Conservation (phyloP, 2,888 invertebrate genomes). For the Euplagia quadripunctaria region DNA sequence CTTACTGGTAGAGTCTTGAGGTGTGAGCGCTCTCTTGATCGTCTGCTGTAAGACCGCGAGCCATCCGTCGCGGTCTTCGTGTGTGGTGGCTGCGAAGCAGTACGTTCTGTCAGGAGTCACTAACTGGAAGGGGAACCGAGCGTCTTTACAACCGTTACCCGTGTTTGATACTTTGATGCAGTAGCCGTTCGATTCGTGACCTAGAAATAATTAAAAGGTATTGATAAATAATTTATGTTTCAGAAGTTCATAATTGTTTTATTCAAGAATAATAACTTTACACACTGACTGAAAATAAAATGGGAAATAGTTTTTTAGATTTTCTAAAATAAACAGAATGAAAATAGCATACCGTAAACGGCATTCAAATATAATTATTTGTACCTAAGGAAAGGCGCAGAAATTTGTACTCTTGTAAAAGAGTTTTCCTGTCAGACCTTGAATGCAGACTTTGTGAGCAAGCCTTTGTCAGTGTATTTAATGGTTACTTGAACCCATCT, state of each 20-base stretch:
- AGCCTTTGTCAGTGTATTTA: too few relatives aligned
- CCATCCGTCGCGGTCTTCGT: conserved; percentile 94
- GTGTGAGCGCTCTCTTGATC: conserved; percentile 91
- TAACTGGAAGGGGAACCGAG: conserved; percentile 93
- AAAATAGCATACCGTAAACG: too few relatives aligned
- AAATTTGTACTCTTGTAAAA: too few relatives aligned
- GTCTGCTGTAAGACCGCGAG: conserved; percentile 92
- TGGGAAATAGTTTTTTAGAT: too few relatives aligned
- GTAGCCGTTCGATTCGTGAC: conserved; percentile 92
- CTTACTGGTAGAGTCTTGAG: conserved; percentile 92
- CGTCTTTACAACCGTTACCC: conserved; percentile 89
- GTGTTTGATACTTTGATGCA: conserved; percentile 88
- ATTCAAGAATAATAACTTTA: neutral
- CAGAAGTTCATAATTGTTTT: neutral
- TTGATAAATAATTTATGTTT: too few relatives aligned
- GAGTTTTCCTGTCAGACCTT: too few relatives aligned
- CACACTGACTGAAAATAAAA: neutral
- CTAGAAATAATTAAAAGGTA: conserved; percentile 65
- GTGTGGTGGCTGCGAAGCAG: conserved; percentile 92
- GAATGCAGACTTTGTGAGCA: too few relatives aligned
- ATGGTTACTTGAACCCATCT: too few relatives aligned
- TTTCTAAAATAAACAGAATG: too few relatives aligned
- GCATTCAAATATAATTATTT: too few relatives aligned
- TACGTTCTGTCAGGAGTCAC: conserved; percentile 93
- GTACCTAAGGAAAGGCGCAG: too few relatives aligned